Conservation (phyloP, 2,888 invertebrate genomes). For the Pollenia labialis region DNA sequence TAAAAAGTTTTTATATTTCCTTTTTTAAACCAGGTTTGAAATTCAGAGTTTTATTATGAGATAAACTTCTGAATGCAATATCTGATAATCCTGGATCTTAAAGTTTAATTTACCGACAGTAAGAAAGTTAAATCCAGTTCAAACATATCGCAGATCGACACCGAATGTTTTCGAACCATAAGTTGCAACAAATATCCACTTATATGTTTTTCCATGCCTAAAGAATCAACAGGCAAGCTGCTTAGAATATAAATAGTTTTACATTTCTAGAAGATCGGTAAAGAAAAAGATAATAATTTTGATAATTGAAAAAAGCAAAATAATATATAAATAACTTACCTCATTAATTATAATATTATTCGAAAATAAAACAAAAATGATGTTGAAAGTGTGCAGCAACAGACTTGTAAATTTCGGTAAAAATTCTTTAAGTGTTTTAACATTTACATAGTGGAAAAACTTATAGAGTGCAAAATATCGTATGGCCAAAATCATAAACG, state of each 20-base stretch:
- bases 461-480: conserved; percentile 73
- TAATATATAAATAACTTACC: conserved; percentile 53
- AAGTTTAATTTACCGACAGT: conserved; percentile 77
- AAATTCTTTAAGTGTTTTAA: conserved; percentile 53
- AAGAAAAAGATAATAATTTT: background rate
- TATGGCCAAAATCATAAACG: conserved; percentile 69
- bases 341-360: conserved; percentile 70
- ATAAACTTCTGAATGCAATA: too few species aligned
- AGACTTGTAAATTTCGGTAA: conserved; percentile 75
- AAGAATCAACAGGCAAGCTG: conserved; percentile 73
- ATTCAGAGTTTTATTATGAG: too few species aligned
- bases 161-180: conserved; percentile 72
- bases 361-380: conserved; percentile 68
- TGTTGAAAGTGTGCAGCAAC: conserved; percentile 72
- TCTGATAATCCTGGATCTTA: too few species aligned
- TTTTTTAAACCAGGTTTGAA: too few species aligned
- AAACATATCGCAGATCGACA: conserved; percentile 78
- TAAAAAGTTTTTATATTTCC: background rate
- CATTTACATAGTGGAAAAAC: conserved; percentile 57
- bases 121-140: conserved; percentile 79
- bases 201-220: conserved; percentile 76
- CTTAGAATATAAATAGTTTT: conserved; percentile 77
- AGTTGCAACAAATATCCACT: conserved; percentile 79
- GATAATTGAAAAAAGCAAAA: background rate
- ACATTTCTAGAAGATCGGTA: conserved; percentile 76